phyloP scores from a whole-genome alignment of 2,888 invertebrate species.

The Rotaria magnacalcarata region DNA sequence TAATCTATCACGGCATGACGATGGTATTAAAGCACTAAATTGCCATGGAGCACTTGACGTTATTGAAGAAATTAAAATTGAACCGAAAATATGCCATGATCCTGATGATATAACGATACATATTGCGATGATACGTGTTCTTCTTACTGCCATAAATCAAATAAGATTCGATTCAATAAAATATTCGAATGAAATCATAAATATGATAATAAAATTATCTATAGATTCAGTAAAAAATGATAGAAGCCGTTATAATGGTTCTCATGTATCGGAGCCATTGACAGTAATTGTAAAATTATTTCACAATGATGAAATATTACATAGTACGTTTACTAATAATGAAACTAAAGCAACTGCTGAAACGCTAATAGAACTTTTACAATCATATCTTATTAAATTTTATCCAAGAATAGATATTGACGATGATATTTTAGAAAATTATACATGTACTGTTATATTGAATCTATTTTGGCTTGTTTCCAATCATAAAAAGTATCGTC shows the following conservation, averaged over 20 bases:
- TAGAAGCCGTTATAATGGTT: neutral
- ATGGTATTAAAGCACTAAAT: neutral
- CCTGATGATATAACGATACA: neutral
- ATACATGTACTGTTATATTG: neutral
- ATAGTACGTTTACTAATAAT: neutral
- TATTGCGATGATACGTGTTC: neutral
- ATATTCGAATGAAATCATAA: neutral
- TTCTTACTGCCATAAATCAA: neutral
- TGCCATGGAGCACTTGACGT: neutral
- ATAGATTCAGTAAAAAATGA: neutral
- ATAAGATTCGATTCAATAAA: neutral
- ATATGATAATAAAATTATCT: neutral
- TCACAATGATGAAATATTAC: neutral
- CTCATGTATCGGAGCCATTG: conserved; percentile 8
- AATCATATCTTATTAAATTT: neutral
- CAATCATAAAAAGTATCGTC: neutral
- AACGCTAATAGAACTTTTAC: neutral
- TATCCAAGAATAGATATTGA: neutral
- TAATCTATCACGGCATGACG: conserved; percentile 25
- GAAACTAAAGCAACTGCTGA: neutral
- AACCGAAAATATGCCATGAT: neutral
- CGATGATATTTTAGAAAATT: neutral
- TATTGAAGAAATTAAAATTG: neutral
- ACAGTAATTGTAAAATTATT: neutral
- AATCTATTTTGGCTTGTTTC: neutral